A percentile compares a stretch with the other conserved stretches of the same genome.
phyloP scores from a whole-genome alignment of 2,113 vertebrate species.

The Dicrurus megarhynchus region DNA sequence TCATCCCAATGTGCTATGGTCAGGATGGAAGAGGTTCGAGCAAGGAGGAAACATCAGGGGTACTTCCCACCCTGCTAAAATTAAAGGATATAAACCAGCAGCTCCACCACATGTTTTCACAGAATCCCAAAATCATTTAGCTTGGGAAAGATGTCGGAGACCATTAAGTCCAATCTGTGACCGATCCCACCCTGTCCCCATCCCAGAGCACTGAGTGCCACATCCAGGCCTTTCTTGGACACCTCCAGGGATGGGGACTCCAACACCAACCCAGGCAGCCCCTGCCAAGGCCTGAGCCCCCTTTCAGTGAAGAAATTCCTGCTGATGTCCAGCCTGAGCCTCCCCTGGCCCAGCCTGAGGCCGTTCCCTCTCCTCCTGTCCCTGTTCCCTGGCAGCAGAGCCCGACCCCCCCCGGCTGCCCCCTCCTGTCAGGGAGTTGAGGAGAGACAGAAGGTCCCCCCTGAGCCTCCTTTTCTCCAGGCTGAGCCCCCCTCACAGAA shows the following conservation, averaged over 20 bases:
- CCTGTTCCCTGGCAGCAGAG: neutral
- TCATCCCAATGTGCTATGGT: fast-evolving
- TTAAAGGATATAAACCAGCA: neutral
- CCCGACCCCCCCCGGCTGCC: fast-evolving
- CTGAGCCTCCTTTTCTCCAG: neutral
- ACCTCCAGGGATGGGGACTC: neutral
- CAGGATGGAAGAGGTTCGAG: fast-evolving
- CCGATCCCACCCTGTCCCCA: neutral
- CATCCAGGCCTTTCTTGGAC: neutral
- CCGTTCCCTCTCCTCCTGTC: neutral
- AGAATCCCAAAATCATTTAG: neutral
- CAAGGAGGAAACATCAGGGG: neutral
- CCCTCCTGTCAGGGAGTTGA: neutral
- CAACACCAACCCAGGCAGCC: neutral
- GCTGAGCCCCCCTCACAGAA: neutral
- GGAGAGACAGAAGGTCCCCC: neutral
- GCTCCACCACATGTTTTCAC: neutral
- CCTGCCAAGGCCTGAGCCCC: neutral
- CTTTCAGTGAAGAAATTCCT: neutral
- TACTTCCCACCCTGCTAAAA: neutral
- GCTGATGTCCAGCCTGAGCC: neutral
- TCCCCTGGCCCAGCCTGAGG: neutral
- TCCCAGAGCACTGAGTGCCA: neutral
- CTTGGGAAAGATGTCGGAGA: neutral
- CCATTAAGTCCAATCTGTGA: neutral